Evolutionary conservation across 1,140 invertebrate genomes (phyloP).

Genomic region (Brachionus calyciflorus): DNA sequence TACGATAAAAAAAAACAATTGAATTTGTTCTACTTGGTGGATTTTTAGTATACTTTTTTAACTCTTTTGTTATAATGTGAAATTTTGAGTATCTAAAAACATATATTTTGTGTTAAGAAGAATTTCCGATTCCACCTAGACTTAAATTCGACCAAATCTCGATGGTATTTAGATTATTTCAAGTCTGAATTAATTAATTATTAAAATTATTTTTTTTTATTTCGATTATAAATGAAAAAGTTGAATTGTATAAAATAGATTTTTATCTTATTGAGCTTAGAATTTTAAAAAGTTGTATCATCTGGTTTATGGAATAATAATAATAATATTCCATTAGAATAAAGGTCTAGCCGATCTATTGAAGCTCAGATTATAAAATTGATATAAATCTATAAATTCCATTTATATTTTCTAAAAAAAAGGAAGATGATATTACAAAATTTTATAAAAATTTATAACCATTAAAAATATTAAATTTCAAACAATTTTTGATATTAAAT

Average conservation of each 20-base stretch:
- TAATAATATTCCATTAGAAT: too few species aligned
- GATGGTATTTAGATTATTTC: conserved; percentile 17
- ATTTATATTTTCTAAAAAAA: too few species aligned
- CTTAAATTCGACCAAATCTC: neutral
- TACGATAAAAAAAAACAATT: conserved; percentile 39
- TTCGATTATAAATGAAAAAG: neutral
- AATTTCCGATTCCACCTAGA: conserved; percentile 10
- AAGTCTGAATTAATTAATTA: neutral
- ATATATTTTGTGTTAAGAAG: neutral
- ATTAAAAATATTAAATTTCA: conserved; percentile 43
- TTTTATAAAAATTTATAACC: neutral
- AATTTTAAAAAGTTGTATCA: too few species aligned
- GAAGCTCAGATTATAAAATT: neutral
- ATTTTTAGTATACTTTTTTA: conserved; percentile 10
- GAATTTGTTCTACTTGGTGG: conserved; percentile 34
- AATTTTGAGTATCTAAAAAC: neutral
- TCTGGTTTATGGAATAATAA: too few species aligned
- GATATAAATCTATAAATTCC: too few species aligned
- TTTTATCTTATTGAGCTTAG: neutral
- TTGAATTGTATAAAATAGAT: neutral
- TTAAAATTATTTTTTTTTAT: conserved; percentile 12
- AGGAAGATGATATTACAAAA: too few species aligned
- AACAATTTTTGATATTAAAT: neutral
- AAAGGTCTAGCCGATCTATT: neutral
- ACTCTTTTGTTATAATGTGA: too few species aligned